Base-by-base conservation (phyloP, 2,888 invertebrate species). In the Marasmarcha lunaedactyla region DNA sequence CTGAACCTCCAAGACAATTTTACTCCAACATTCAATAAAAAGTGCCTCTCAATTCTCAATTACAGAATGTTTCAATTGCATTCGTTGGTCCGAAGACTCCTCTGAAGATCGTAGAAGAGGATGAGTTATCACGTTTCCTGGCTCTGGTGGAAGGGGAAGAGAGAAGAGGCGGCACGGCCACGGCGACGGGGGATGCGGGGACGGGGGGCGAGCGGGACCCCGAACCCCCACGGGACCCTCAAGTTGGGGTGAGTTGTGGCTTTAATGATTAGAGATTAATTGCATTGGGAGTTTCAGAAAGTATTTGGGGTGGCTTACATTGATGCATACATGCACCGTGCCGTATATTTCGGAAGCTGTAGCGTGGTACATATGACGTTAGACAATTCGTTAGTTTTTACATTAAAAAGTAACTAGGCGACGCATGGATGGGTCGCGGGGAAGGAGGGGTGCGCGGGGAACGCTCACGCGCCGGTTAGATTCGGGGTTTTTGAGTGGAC, bases 21-120 rank as follows among this genome's bases (percentile, higher is more conserved):
- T n/a, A n/a, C n/a, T n/a, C n/a, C n/a, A n/a, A n/a, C n/a, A n/a
- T n/a, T n/a, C n/a, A n/a, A n/a, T n/a, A n/a, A 20, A 20, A 20
- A 20, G 7, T 20, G 7, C 7, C 7, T 20, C 20, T 20, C 7
- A 20, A 36, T 41, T 26, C 15, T 34, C 7, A 26, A 48, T 54
- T 47, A 1, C 71, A 92, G 91, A 96, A 96, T 62, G 97, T 98
- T 25, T 95, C 97, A 0, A 92, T 98, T 57, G 95, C 94, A 0
- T 87, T 96, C 41, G 97, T 98, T 2, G 98, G 98, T 1, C 90
- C 94, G 50, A 90, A 88, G 47, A 90, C 89, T 14, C 86, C 89
- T 0, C 93, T 98, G 51, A 90, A 89, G 45, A 89, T 96, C 42
- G 86, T 92, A 42, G 89, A 91, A 43, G 96, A 97, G 57, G 87